Evolutionary conservation across 2,797 vertebrate species (phyloP).

Genomic region (Hippocampus kuda): DNA sequence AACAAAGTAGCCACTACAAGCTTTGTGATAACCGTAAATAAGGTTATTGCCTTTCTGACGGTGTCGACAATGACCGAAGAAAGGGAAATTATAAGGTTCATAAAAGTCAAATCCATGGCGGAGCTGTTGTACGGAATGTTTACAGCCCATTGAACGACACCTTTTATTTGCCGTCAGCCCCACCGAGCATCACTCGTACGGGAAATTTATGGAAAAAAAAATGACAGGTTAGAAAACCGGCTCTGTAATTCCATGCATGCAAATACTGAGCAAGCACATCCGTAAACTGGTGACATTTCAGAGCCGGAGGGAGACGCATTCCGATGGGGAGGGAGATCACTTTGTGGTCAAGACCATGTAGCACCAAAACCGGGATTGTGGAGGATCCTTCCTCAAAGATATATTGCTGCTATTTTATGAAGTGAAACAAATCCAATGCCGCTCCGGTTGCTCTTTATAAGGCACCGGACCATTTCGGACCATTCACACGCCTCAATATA

Average conservation of each 20-base stretch:
- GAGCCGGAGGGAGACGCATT: not conserved
- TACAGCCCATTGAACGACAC: not conserved
- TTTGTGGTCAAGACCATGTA: not conserved
- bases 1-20: not conserved
- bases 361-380: not conserved
- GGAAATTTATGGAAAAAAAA: not conserved
- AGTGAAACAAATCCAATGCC: not conserved
- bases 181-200: not conserved
- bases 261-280: not conserved
- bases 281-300: not conserved
- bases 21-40: not conserved
- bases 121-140: slow-evolving; percentile 1
- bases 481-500: too few species aligned
- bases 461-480: not conserved
- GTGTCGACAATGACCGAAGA: slow-evolving; percentile 1
- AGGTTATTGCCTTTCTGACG: not conserved
- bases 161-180: not conserved
- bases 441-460: not conserved
- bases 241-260: not conserved
- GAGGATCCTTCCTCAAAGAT: not conserved
- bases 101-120: slow-evolving; percentile 2
- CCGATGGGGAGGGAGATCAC: not conserved
- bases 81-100: slow-evolving; percentile 1
- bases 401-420: not conserved
- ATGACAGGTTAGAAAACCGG: not conserved